Evolutionary conservation across 2,797 vertebrate genomes (phyloP).

Genomic region (Rhinichthys osculus): DNA sequence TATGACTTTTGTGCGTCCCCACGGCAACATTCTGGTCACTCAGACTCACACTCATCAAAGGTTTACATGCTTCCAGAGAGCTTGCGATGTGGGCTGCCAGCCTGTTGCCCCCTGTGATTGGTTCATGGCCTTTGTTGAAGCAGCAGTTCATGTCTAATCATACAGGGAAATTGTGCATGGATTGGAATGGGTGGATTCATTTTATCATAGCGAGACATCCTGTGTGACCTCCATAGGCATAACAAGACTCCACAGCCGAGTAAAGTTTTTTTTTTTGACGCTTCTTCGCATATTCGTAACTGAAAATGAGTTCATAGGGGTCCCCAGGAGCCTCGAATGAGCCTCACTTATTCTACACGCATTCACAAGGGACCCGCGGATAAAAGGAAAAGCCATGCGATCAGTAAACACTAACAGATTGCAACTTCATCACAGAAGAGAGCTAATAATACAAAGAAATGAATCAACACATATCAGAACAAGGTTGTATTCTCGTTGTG

Average conservation of each 20-base stretch:
- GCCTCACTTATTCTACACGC: not conserved
- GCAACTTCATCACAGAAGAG: slow-evolving; percentile 2
- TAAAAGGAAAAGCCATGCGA: slow-evolving; percentile 13
- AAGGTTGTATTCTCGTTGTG: not conserved
- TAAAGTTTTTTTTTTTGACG: not conserved
- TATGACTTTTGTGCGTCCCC: slow-evolving; percentile 38
- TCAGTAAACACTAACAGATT: slow-evolving; percentile 20
- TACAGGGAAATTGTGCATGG: slow-evolving; percentile 38
- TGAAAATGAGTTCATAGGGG: slow-evolving; percentile 39
- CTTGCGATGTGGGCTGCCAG: not conserved
- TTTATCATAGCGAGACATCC: slow-evolving; percentile 36
- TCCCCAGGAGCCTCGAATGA: slow-evolving; percentile 12
- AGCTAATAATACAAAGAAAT: not conserved
- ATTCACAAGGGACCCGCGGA: not conserved
- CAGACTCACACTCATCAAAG: slow-evolving; percentile 17
- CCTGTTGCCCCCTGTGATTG: slow-evolving; percentile 32
- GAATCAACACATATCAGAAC: not conserved
- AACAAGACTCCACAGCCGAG: slow-evolving; percentile 9
- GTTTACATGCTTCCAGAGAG: not conserved
- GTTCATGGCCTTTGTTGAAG: slow-evolving; percentile 37
- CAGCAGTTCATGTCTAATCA: slow-evolving; percentile 44
- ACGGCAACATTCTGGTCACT: slow-evolving; percentile 31
- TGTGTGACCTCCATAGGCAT: slow-evolving; percentile 42
- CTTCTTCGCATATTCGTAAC: slow-evolving; percentile 25
- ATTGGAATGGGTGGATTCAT: slow-evolving; percentile 40